These are phyloP conservation scores for Eupleurogrammus muticus DNA, from an alignment of 2,797 vertebrate genomes.

Conservation along the genomic window DNA sequence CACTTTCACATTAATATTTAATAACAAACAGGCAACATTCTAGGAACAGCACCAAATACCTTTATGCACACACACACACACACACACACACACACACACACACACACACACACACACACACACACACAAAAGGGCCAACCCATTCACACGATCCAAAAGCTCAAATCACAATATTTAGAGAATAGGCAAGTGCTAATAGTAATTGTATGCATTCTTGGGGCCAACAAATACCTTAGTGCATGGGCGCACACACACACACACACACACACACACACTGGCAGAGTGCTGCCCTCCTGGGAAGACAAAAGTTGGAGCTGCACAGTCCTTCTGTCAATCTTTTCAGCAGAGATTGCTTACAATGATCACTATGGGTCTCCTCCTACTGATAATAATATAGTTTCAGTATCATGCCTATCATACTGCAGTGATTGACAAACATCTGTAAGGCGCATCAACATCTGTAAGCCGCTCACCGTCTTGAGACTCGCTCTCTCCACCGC, in stretches of 20 bases:
- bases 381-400: background rate
- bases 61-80: background rate
- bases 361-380: background rate
- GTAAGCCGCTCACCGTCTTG: slow-evolving; percentile 76
- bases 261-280: background rate
- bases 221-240: too few species aligned
- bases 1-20: slow-evolving; percentile 47
- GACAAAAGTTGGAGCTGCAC: slow-evolving; percentile 12
- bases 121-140: too few species aligned
- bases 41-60: slow-evolving; percentile 5
- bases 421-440: background rate
- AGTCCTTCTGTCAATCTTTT: background rate
- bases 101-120: slow-evolving; percentile 6
- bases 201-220: too few species aligned
- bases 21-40: slow-evolving; percentile 19
- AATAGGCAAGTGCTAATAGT: too few species aligned
- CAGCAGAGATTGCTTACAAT: background rate
- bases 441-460: background rate
- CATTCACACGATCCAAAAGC: too few species aligned
- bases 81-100: slow-evolving; percentile 9
- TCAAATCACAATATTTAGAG: too few species aligned
- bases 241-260: too few species aligned
- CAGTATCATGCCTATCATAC: background rate
- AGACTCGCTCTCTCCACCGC: slow-evolving; percentile 81
- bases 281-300: slow-evolving; percentile 10